phyloP scores from a whole-genome alignment of 2,113 vertebrate species.

The Gambusia holbrooki region DNA sequence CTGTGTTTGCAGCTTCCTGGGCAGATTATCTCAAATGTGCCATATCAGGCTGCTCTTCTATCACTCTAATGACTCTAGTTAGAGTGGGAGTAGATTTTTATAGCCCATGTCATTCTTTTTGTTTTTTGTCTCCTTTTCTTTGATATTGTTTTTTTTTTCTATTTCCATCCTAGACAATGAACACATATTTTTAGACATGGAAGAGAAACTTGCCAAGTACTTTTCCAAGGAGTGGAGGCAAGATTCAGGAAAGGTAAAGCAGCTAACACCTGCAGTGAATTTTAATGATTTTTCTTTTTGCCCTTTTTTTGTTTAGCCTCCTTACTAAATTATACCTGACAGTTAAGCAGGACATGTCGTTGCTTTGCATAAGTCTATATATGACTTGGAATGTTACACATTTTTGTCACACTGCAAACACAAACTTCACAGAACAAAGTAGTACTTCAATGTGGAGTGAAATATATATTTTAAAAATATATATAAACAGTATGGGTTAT shows the following conservation, averaged over 20 bases:
- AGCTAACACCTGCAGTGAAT: not conserved
- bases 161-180: constrained; percentile 83
- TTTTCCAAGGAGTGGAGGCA: constrained; percentile 90
- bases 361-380: no score
- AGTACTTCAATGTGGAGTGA: no score
- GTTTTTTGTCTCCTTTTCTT: constrained; percentile 60
- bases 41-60: constrained; percentile 46
- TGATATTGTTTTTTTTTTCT: constrained; percentile 49
- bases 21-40: constrained; percentile 46
- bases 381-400: no score
- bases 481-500: no score
- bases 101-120: constrained; percentile 62
- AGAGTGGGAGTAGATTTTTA: constrained; percentile 62
- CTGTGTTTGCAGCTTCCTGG: constrained; percentile 21
- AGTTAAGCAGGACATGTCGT: not conserved
- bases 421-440: no score
- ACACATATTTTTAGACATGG: constrained; percentile 89
- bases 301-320: not conserved
- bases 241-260: constrained; percentile 81
- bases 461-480: no score
- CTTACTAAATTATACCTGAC: not conserved
- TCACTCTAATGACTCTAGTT: constrained; percentile 66
- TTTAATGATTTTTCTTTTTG: not conserved
- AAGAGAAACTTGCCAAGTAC: constrained; percentile 89
- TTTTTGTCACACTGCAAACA: no score